Evolutionary conservation across 1,140 invertebrate species (phyloP), one percentile per base, ranked within the genome.

Genomic region (Hetaerina americana): DNA sequence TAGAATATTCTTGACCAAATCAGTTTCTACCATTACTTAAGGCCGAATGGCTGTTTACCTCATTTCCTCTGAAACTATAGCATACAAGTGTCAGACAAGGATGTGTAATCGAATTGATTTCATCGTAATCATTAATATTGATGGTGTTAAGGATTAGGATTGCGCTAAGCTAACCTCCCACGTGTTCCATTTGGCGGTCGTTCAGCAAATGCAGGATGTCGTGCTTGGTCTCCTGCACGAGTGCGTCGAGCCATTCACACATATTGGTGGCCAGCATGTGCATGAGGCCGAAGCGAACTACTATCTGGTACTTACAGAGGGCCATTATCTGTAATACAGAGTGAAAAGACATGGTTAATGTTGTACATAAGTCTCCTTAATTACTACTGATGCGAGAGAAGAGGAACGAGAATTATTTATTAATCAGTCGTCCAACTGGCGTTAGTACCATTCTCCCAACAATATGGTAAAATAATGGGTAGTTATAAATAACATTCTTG

Each of bases 191-290:
- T 3, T 57, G 40, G 40, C 15, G 40, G 22, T 57, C 68, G 25
- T 18, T 26, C 66, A 49, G 69, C 22, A 81, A 72, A 66, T 79
- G 77, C n/a, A 84, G 77, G 27, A 88, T 87, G 74, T 87, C 85
- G 72, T 87, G 85, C 75, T 85, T 86, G 0, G 87, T 88, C 78
- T 88, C 87, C 75, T 87, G 82, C 66, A 88, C 83, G 0, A 88
- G 80, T 5, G 87, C 85, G 72, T 86, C 84, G 0, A 88, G 78
- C 87, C 87, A 89, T 71, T 87, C 85, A 75, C 86, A 88, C 26
- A 89, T 79, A 74, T 89, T 89, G 6, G 82, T 87, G 72, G 82
- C 82, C 57, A 84, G 82, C 71, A 84, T 74, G 76, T 85, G 84
- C 86, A 88, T 88, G 26, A 89, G 75, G 0, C 87, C 86, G 74